These are phyloP conservation scores for Nyleta sp. DNA, from an alignment of 2,888 invertebrate species.

Conservation along the genomic window DNA sequence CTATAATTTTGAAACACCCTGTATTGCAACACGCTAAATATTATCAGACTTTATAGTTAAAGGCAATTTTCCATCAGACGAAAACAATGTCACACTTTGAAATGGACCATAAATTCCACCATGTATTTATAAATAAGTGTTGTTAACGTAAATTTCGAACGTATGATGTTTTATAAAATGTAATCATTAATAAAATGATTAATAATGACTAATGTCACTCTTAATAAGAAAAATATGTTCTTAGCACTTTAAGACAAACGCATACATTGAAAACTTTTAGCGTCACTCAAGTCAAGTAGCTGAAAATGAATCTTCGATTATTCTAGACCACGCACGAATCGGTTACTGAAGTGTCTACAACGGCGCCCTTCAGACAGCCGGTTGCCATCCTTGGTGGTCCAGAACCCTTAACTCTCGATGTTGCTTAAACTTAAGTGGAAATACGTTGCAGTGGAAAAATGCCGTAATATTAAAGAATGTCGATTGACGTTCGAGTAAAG, in stretches of 20 bases:
- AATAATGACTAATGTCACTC: conserved; percentile 7
- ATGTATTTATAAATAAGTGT: too few relatives aligned
- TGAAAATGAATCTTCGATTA: conserved; percentile 80
- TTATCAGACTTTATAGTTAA: too few relatives aligned
- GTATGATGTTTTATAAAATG: too few relatives aligned
- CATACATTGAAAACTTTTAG: conserved; percentile 36
- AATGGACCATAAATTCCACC: too few relatives aligned
- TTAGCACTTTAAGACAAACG: conserved; percentile 11
- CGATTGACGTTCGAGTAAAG: not conserved
- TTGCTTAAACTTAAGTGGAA: conserved; percentile 78
- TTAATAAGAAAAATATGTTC: conserved; percentile 15
- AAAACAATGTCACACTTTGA: too few relatives aligned
- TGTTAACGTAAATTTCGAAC: too few relatives aligned
- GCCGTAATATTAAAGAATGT: conserved; percentile 2
- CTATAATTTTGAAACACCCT: too few relatives aligned
- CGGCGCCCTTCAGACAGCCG: conserved; percentile 73
- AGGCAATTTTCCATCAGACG: too few relatives aligned
- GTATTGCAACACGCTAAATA: too few relatives aligned
- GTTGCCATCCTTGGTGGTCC: conserved; percentile 80
- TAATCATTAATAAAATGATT: conserved; percentile 46
- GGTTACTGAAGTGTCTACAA: conserved; percentile 75
- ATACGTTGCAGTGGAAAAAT: conserved; percentile 69
- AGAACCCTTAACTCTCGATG: conserved; percentile 79
- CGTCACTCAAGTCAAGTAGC: conserved; percentile 71
- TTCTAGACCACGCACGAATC: conserved; percentile 72